Percentiles rank a stretch among this genome's conserved stretches.
These are phyloP conservation scores for Plusia festucae DNA, from an alignment of 2,888 invertebrate species.

Conservation along the genomic window DNA sequence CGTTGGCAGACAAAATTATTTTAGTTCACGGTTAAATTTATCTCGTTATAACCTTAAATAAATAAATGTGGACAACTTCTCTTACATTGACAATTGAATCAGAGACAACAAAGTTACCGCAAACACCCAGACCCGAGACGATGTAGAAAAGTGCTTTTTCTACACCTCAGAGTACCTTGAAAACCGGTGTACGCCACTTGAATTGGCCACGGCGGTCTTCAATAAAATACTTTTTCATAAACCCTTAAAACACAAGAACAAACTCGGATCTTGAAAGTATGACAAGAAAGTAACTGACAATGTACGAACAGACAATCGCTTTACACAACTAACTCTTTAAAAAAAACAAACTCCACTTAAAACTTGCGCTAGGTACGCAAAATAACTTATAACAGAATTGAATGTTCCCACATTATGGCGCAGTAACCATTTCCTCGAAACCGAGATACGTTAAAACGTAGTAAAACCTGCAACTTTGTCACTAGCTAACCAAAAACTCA, in stretches of 20 bases:
- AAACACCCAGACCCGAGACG: too few species aligned
- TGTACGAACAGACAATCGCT: conserved; percentile 2
- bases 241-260: not conserved
- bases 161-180: too few species aligned
- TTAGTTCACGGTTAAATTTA: too few species aligned
- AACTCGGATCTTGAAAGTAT: not conserved
- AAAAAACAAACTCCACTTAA: conserved; percentile 44
- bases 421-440: conserved; percentile 38
- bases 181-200: too few species aligned
- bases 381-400: conserved; percentile 55
- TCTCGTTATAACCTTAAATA: too few species aligned
- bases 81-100: too few species aligned
- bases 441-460: conserved; percentile 55
- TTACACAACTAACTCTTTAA: conserved; percentile 22
- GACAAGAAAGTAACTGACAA: not conserved
- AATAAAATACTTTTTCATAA: too few species aligned
- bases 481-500: conserved; percentile 7
- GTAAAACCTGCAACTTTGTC: conserved; percentile 60
- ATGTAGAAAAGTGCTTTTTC: too few species aligned
- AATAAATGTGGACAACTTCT: too few species aligned
- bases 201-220: too few species aligned
- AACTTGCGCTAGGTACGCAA: conserved; percentile 34
- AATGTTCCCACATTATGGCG: conserved; percentile 49
- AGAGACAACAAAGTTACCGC: too few species aligned
- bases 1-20: too few species aligned